Percentiles rank a stretch among this genome's conserved stretches.
These are phyloP conservation scores for Rhinolophus ferrumequinum DNA, from an alignment of 2,113 vertebrate species.

Conservation along the genomic window DNA sequence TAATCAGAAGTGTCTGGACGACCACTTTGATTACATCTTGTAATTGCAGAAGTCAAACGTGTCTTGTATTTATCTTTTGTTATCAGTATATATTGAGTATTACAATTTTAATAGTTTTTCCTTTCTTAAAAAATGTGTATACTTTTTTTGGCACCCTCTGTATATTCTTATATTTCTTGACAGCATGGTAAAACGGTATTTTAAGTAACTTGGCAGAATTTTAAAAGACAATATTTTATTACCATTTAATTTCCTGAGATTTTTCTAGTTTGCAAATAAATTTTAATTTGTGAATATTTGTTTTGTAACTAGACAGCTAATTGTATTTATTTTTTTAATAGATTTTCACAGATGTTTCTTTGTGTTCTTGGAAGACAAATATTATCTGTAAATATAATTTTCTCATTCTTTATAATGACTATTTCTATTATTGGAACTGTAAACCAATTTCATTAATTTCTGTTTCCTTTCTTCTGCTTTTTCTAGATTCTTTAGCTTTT, in stretches of 20 bases:
- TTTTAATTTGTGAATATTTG: conserved; percentile 30
- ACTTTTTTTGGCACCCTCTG: too few relatives aligned
- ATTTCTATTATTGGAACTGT: conserved; percentile 26
- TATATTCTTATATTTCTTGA: background rate
- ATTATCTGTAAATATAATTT: background rate
- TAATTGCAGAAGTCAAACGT: too few relatives aligned
- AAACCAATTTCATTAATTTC: background rate
- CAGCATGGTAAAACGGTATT: background rate
- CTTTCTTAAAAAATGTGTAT: too few relatives aligned
- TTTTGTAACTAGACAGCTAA: background rate
- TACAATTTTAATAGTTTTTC: too few relatives aligned
- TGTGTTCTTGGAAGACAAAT: background rate
- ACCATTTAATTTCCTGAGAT: background rate
- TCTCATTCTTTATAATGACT: background rate
- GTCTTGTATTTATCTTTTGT: too few relatives aligned
- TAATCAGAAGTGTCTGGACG: too few relatives aligned
- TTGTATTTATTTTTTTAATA: background rate
- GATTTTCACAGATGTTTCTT: background rate
- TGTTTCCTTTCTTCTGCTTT: background rate
- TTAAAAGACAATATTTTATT: conserved; percentile 21
- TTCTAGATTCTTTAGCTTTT: background rate
- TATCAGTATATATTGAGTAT: too few relatives aligned
- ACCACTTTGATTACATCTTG: too few relatives aligned
- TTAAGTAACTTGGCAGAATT: background rate
- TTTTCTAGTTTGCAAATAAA: conserved; percentile 17